Evolutionary conservation across 2,797 vertebrate species (phyloP).

Genomic region (Xenentodon cancila): DNA sequence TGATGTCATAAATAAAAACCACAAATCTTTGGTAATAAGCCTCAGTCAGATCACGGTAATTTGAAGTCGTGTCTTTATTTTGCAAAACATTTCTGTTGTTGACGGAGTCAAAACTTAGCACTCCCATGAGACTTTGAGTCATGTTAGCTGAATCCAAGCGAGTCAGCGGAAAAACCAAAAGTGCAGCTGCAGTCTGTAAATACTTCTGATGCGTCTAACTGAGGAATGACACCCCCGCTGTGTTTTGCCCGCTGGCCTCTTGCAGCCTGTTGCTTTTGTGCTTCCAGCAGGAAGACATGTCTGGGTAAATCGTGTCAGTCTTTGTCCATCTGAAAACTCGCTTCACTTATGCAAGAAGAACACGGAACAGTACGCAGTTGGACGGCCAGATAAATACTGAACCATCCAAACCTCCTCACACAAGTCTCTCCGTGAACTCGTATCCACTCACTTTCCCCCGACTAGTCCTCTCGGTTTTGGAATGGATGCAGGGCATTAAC

Average conservation of each 20-base stretch:
- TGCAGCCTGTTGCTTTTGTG: conserved; percentile 16
- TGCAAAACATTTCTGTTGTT: too few relatives aligned
- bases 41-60: too few relatives aligned
- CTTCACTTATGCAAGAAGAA: conserved; percentile 4
- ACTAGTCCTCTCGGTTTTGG: conserved; percentile 33
- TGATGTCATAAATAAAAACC: too few relatives aligned
- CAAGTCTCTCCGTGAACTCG: conserved; percentile 9
- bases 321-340: not conserved
- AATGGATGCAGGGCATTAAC: conserved; percentile 44
- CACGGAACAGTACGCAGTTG: conserved; percentile 10
- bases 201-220: conserved; percentile 49
- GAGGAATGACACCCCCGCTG: conserved; percentile 40
- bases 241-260: not conserved
- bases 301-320: conserved; percentile 17
- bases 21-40: too few relatives aligned
- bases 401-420: conserved; percentile 12
- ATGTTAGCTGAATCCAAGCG: conserved; percentile 35
- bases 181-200: conserved; percentile 69
- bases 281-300: conserved; percentile 35
- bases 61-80: too few relatives aligned
- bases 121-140: conserved; percentile 28
- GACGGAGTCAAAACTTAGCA: conserved; percentile 24
- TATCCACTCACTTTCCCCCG: conserved; percentile 20
- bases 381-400: not conserved
- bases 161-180: conserved; percentile 48